These are phyloP conservation scores for Teleogryllus occipitalis DNA, from an alignment of 1,140 invertebrate genomes.

Conservation along the genomic window DNA sequence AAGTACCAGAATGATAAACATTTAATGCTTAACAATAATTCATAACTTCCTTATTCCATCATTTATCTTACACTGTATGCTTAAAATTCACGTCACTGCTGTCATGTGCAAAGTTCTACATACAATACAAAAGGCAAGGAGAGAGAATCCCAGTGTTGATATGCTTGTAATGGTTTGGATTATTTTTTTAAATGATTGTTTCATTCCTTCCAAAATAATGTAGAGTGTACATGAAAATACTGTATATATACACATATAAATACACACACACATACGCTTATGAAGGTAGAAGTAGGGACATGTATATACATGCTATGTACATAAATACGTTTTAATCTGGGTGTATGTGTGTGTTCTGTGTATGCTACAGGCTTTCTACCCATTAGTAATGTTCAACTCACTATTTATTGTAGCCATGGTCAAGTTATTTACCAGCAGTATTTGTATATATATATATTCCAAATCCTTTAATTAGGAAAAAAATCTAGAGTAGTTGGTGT, in stretches of 20 bases:
- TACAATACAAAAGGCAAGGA: not conserved
- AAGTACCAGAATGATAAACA: too few relatives aligned
- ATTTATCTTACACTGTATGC: not conserved
- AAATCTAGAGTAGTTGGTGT: too few relatives aligned
- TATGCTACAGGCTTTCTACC: not conserved
- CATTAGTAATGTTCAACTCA: too few relatives aligned
- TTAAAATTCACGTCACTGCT: not conserved
- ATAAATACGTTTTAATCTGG: not conserved
- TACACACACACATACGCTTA: not conserved
- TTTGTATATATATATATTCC: too few relatives aligned
- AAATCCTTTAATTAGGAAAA: too few relatives aligned
- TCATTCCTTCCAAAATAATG: not conserved
- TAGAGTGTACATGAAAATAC: not conserved
- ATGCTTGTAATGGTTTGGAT: not conserved
- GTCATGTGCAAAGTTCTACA: not conserved
- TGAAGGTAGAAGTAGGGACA: not conserved
- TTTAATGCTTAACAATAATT: too few relatives aligned
- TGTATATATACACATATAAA: not conserved
- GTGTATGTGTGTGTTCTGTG: not conserved
- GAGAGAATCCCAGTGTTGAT: not conserved
- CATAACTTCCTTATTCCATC: too few relatives aligned
- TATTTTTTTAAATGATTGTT: not conserved
- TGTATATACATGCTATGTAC: not conserved
- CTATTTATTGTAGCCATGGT: too few relatives aligned
- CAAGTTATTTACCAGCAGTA: too few relatives aligned